phyloP scores from a whole-genome alignment of 2,888 invertebrate genomes.

The Drosophila testacea region DNA sequence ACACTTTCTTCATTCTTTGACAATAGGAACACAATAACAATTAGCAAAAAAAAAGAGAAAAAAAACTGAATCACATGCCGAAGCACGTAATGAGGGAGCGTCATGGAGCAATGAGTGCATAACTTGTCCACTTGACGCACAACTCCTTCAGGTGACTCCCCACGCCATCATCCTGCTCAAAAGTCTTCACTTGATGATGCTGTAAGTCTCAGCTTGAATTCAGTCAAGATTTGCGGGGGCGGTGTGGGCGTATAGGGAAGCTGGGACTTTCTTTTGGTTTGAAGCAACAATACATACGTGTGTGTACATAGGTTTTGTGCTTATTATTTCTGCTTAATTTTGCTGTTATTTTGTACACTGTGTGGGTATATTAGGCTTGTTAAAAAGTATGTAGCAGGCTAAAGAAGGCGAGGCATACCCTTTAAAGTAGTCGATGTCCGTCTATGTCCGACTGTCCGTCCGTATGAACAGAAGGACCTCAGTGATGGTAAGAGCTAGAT shows the following conservation, averaged over 20 bases:
- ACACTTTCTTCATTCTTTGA: constrained; percentile 17
- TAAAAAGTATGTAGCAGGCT: too few relatives aligned
- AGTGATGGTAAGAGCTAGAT: too few relatives aligned
- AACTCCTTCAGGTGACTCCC: constrained; percentile 18
- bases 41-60: constrained; percentile 3
- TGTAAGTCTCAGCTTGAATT: constrained; percentile 1
- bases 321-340: constrained; percentile 31
- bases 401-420: too few relatives aligned
- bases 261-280: constrained; percentile 43
- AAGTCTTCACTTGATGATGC: constrained; percentile 10
- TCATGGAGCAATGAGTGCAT: constrained; percentile 29
- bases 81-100: constrained; percentile 38
- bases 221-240: background rate
- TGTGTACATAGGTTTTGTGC: constrained; percentile 12
- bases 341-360: background rate
- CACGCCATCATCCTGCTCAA: background rate
- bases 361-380: too few relatives aligned
- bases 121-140: constrained; percentile 37
- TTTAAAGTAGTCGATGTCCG: too few relatives aligned
- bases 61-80: constrained; percentile 27
- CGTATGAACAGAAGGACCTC: too few relatives aligned
- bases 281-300: constrained; percentile 9
- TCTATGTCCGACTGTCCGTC: too few relatives aligned
- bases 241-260: background rate
- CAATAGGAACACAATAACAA: constrained; percentile 6